Evolutionary conservation across 2,888 invertebrate species (phyloP), one percentile per base, ranked within the genome.

Genomic region (Drosophila imparisetae): DNA sequence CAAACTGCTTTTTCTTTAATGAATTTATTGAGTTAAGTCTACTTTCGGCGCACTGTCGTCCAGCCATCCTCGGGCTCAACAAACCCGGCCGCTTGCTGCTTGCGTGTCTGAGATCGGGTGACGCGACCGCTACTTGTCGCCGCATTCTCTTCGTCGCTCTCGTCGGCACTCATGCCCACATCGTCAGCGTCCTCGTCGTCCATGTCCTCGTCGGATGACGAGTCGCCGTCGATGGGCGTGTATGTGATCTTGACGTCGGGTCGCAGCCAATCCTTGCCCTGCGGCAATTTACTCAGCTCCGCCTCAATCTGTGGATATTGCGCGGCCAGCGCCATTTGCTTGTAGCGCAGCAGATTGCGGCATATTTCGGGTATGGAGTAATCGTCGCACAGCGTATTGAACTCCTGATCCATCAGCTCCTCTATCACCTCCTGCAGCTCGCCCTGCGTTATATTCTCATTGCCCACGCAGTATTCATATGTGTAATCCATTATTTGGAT

Each of bases 371-470:
- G 94, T 32, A 95, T 94, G 18, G 96, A 96, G 80, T 94, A 94
- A 86, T 96, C 96, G 92, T 96, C 95, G 89, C 96, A 96, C 7
- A 95, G 93, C 34, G 96, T 96, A 70, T 96, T 94, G 92, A 96
- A 96, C 86, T 96, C 95, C 86, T 96, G 95, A 91, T 96, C 96
- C 94, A 96, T 95, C 34, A 96, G 93, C 80, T 96, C 96, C 84
- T 96, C 95, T 30, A 96, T 89, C 0, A 95, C 93, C 83, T 96
- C 95, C 49, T 94, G 94, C 6, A 96, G 93, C 75, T 95, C 95
- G 62, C 94, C 94, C 55, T 93, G 91, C 40, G 95, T 94, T 6
- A 95, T 93, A 72, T 95, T 94, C 29, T 92, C 91, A 86, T 95
- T 95, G 68, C 94, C 94, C 24, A 95, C 94, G 85, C 95, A 96